Conservation (phyloP, 2,888 invertebrate species). For the Nomada flava region DNA sequence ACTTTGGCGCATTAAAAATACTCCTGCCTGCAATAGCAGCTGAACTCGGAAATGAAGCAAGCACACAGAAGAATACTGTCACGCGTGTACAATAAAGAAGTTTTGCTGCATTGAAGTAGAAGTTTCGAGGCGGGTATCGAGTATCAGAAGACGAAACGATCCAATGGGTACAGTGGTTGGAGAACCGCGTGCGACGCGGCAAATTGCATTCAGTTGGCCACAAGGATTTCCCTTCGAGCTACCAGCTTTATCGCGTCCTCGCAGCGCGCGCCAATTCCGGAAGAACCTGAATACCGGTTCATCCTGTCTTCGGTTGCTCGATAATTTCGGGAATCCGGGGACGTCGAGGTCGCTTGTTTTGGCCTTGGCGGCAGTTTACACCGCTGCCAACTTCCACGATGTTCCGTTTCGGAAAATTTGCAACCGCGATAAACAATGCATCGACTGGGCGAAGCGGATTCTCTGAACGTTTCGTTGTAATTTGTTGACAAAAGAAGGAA, state of each 20-base stretch:
- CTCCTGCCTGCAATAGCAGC: no score
- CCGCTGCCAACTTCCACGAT: no score
- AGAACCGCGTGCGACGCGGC: conserved; percentile 40
- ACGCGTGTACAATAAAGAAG: no score
- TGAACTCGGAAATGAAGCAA: no score
- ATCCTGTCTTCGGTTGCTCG: conserved; percentile 44
- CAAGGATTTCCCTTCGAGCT: conserved; percentile 54
- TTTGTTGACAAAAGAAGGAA: not conserved
- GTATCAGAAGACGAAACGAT: conserved; percentile 2
- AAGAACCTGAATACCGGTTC: conserved; percentile 53
- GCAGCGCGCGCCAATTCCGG: conserved; percentile 54
- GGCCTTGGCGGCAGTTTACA: conserved; percentile 1
- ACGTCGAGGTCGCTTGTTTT: not conserved
- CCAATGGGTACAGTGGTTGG: conserved; percentile 11
- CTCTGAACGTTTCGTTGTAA: no score
- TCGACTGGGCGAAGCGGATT: not conserved
- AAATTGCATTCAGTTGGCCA: conserved; percentile 56
- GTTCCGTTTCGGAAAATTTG: conserved; percentile 4
- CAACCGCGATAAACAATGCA: not conserved
- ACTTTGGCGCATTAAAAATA: no score
- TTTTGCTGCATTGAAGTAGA: no score
- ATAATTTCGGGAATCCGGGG: conserved; percentile 45
- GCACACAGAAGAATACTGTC: no score
- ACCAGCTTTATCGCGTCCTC: conserved; percentile 59
- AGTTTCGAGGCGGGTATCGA: conserved; percentile 2